Conservation (phyloP, 2,888 invertebrate species). For the Lobophora halterata region DNA sequence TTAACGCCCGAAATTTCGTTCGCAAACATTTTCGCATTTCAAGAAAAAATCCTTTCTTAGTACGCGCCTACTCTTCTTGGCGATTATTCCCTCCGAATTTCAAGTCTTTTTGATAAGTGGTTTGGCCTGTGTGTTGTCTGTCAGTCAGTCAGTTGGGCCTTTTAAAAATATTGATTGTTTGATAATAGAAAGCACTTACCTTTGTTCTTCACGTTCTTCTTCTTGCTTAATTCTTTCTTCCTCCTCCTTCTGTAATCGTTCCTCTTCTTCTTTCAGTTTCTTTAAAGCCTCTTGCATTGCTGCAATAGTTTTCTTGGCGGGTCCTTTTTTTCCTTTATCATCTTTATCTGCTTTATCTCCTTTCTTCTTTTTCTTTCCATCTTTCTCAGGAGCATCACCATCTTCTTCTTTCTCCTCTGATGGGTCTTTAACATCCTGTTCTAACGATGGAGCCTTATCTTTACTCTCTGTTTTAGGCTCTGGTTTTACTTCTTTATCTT, state of each 20-base stretch:
- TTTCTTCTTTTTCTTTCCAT: slow-evolving; percentile 74
- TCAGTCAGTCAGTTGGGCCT: no score
- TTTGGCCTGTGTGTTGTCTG: no score
- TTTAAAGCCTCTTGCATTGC: slow-evolving; percentile 96
- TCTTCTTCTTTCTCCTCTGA: slow-evolving; percentile 59
- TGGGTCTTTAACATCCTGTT: slow-evolving; percentile 59
- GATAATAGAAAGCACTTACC: no score
- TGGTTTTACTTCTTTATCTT: slow-evolving; percentile 43
- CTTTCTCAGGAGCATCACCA: slow-evolving; percentile 51
- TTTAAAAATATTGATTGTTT: no score
- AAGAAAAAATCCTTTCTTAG: no score
- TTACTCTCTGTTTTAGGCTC: slow-evolving; percentile 30
- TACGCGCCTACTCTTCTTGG: no score
- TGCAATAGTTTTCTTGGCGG: slow-evolving; percentile 91
- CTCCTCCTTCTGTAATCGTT: slow-evolving; percentile 85
- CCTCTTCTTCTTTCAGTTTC: slow-evolving; percentile 94
- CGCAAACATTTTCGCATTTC: no score
- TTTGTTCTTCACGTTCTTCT: slow-evolving; percentile 87
- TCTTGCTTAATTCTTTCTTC: slow-evolving; percentile 89
- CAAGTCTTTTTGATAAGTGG: no score
- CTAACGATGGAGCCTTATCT: slow-evolving; percentile 41
- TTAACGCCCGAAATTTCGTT: no score
- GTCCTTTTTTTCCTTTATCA: slow-evolving; percentile 85
- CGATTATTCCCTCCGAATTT: no score
- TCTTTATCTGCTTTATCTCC: slow-evolving; percentile 68